Evolutionary conservation across 2,113 vertebrate genomes (phyloP).

Genomic region (Hypomesus transpacificus): DNA sequence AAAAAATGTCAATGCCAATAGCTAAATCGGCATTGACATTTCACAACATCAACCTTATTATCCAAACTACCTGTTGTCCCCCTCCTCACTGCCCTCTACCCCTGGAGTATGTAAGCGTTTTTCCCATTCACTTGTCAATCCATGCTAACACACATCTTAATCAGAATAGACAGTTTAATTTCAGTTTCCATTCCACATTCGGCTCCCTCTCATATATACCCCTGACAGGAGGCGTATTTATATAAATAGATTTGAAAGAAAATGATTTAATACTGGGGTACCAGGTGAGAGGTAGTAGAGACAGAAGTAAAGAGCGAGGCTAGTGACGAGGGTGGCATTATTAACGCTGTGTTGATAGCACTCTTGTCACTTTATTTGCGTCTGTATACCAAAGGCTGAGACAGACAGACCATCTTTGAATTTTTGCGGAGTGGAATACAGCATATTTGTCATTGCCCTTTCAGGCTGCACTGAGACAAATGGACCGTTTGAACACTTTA

Average conservation of each 20-base stretch:
- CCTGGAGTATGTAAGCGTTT: conserved; percentile 17
- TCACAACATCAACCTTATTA: conserved; percentile 39
- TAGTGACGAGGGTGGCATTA: no score
- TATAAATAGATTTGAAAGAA: conserved; percentile 54
- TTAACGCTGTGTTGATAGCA: background rate
- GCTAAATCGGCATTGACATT: conserved; percentile 40
- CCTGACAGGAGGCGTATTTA: conserved; percentile 32
- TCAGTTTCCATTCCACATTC: conserved; percentile 45
- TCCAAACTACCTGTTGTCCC: background rate
- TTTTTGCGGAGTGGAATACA: background rate
- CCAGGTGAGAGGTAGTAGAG: no score
- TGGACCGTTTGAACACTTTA: conserved; percentile 41
- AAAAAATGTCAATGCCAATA: no score
- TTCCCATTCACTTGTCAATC: conserved; percentile 51
- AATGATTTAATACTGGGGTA: conserved; percentile 37
- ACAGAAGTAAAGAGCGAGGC: no score
- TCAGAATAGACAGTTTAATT: conserved; percentile 63
- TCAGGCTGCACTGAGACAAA: conserved; percentile 33
- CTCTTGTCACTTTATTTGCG: conserved; percentile 17
- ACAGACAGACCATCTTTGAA: conserved; percentile 24
- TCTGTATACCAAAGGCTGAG: conserved; percentile 9
- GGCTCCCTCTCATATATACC: conserved; percentile 18
- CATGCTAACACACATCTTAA: conserved; percentile 51
- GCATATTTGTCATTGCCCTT: background rate
- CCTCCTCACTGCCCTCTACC: background rate